Base-by-base conservation (phyloP, 1,140 invertebrate species). In the Pseudobourletiella spinata region DNA sequence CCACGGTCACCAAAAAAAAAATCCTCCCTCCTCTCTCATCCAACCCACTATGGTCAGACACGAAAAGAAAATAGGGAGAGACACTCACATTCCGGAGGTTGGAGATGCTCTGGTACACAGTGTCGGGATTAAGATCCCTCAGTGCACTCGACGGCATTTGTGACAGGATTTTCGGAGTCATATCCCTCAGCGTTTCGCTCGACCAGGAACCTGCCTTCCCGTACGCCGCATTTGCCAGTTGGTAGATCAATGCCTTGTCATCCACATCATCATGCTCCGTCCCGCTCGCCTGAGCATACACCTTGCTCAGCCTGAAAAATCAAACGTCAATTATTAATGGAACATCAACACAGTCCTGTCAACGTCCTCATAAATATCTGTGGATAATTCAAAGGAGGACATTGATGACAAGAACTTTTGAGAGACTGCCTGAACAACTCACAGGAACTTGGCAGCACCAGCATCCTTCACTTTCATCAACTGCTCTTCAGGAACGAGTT, bases 191-290 rank as follows among this genome's bases (percentile, higher is more conserved):
- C 4, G 51, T 59, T 20, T 54, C 28, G 6, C 2, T 2, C 1
- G 54, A 54, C 66, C 66, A 68, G 3, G 39, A 35, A 4, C 46
- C 32, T 3, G 63, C 51, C 28, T 48, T 8, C 3, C 67, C 67
- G 42, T 63, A 61, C 2, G 30, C 50, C 1, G 57, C 46, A 29
- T 65, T 46, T 1, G 55, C 48, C 3, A 68, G 39, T 25, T 65
- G 58, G 50, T 59, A 68, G 48, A 68, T 62, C 15, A 68, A 51
- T 26, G 63, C 67, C 44, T 68, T 65, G 52, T 68, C 67, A 46
- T 65, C 67, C 2, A 65, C 32, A 30, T 68, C 66, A 30, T 58
- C 52, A 8, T 26, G 30, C 18, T 57, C 58, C 16, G 35, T 15
- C 26, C 15, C 46, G 50, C 20, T 26, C n/a, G 6, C 3, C 24